phyloP scores from a whole-genome alignment of 2,888 invertebrate species.

The Lamellibrachia columna region DNA sequence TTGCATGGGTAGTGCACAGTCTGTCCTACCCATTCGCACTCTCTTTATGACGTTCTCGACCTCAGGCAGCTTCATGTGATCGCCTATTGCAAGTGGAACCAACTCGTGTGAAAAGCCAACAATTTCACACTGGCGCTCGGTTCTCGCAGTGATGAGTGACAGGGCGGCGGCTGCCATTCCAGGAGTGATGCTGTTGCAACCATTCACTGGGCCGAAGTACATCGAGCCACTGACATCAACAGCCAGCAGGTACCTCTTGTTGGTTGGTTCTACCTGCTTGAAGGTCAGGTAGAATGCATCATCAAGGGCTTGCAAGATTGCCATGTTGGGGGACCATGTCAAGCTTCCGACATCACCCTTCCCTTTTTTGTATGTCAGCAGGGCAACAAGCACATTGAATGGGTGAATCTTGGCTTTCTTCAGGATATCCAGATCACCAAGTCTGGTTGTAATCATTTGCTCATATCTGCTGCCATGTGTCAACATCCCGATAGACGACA shows the following conservation, averaged over 20 bases:
- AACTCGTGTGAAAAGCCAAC: slow-evolving; percentile 48
- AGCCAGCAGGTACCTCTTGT: slow-evolving; percentile 70
- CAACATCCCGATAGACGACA: slow-evolving; percentile 52
- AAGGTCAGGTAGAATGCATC: slow-evolving; percentile 62
- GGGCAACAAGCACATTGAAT: slow-evolving; percentile 60
- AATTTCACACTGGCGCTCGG: slow-evolving; percentile 50
- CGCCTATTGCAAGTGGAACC: slow-evolving; percentile 39
- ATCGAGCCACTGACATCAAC: slow-evolving; percentile 70
- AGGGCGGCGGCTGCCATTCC: slow-evolving; percentile 71
- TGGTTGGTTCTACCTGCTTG: slow-evolving; percentile 68
- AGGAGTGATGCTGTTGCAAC: slow-evolving; percentile 65
- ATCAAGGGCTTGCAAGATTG: slow-evolving; percentile 52
- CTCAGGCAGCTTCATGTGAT: slow-evolving; percentile 41
- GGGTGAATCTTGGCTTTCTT: slow-evolving; percentile 62
- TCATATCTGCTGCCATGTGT: slow-evolving; percentile 40
- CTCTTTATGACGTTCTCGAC: slow-evolving; percentile 35
- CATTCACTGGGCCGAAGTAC: slow-evolving; percentile 64
- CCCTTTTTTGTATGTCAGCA: slow-evolving; percentile 58
- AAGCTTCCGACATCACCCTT: slow-evolving; percentile 60
- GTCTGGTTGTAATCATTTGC: slow-evolving; percentile 44
- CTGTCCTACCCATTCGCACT: slow-evolving; percentile 49
- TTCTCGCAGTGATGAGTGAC: slow-evolving; percentile 59
- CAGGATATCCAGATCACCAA: slow-evolving; percentile 49
- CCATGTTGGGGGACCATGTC: slow-evolving; percentile 52
- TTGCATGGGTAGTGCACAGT: slow-evolving; percentile 60